Evolutionary conservation across 2,888 invertebrate genomes (phyloP).

Genomic region (Hydrotaea diabolus): DNA sequence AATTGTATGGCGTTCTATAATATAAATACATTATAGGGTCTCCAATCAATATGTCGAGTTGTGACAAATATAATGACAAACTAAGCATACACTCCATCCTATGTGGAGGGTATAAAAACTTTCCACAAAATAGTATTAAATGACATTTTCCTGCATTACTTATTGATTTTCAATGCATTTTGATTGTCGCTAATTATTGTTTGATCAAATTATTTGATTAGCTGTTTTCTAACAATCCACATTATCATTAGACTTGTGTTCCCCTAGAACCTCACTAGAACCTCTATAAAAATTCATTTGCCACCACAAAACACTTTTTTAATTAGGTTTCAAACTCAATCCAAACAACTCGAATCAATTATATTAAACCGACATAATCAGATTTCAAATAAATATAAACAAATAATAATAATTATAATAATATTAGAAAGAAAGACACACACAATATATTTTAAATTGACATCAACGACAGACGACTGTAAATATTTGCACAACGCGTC

Average conservation of each 20-base stretch:
- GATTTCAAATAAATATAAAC: constrained; percentile 2
- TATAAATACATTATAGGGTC: no score
- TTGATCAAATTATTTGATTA: background rate
- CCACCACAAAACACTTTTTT: background rate
- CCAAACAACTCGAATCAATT: background rate
- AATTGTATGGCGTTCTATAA: no score
- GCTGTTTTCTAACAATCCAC: background rate
- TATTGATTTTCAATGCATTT: background rate
- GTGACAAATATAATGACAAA: no score
- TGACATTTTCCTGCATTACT: background rate
- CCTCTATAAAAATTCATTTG: background rate
- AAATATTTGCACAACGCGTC: background rate
- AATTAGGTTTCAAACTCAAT: background rate
- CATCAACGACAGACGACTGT: background rate
- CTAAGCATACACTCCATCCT: no score
- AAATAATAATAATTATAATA: background rate
- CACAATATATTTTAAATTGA: background rate
- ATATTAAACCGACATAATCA: background rate
- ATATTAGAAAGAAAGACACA: background rate
- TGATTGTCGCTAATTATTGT: constrained; percentile 7
- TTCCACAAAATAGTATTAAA: background rate
- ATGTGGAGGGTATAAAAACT: no score
- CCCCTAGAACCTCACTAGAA: background rate
- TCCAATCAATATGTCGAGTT: no score
- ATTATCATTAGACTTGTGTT: background rate